Conservation (phyloP, 2,888 invertebrate species). For the Empis stercorea region DNA sequence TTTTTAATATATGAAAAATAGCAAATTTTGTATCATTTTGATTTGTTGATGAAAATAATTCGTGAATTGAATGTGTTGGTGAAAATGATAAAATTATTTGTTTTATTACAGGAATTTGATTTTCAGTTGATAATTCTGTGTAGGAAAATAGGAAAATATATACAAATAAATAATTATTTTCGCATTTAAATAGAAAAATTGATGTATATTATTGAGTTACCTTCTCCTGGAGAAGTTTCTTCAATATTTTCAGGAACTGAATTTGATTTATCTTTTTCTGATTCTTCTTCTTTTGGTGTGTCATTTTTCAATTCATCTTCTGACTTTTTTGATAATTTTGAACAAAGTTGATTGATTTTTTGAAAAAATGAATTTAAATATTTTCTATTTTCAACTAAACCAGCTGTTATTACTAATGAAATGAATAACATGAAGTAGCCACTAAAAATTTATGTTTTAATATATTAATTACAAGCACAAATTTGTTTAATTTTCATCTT, state of each 20-base stretch:
- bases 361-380: background rate
- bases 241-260: background rate
- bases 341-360: background rate
- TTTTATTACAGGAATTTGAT: slow-evolving; percentile 5
- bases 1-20: slow-evolving; percentile 57
- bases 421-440: slow-evolving; percentile 9
- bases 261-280: slow-evolving; percentile 1
- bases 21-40: slow-evolving; percentile 43
- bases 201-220: background rate
- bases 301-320: slow-evolving; percentile 12
- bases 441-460: slow-evolving; percentile 6
- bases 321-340: slow-evolving; percentile 1
- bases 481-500: too few species aligned
- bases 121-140: background rate
- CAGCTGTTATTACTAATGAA: slow-evolving; percentile 1
- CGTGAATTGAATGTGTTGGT: slow-evolving; percentile 45
- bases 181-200: background rate
- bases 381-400: slow-evolving; percentile 1
- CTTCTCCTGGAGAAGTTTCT: background rate
- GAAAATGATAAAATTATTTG: slow-evolving; percentile 46
- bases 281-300: background rate
- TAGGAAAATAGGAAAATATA: background rate
- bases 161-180: too few species aligned
- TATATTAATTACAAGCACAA: too few species aligned
- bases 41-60: slow-evolving; percentile 42